Evolutionary conservation across 2,113 vertebrate genomes (phyloP).

Genomic region (Zosterops japonicus): DNA sequence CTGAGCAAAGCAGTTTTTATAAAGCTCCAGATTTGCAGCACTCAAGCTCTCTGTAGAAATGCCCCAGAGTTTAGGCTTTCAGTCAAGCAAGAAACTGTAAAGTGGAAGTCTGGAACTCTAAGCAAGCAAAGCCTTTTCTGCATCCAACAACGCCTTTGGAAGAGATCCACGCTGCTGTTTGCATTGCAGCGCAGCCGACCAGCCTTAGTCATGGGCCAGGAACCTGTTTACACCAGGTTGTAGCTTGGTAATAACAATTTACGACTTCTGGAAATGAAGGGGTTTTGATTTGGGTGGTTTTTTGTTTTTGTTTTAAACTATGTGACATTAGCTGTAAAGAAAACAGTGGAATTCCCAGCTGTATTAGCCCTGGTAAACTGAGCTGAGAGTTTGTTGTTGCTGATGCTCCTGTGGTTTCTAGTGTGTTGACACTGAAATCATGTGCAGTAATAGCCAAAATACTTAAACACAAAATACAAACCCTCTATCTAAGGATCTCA

Average conservation of each 20-base stretch:
- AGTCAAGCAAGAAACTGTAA: not conserved
- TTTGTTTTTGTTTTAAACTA: not conserved
- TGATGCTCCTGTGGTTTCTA: not conserved
- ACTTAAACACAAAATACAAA: not conserved
- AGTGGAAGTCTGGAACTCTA: not conserved
- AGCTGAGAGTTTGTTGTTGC: not conserved
- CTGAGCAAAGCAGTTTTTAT: not conserved
- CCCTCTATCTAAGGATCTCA: not conserved
- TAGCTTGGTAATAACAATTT: not conserved
- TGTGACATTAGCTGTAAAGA: constrained; percentile 7
- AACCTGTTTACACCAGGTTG: constrained; percentile 18
- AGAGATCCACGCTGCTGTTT: not conserved
- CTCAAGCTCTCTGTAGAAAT: not conserved
- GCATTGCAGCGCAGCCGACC: not conserved
- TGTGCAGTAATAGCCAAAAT: not conserved
- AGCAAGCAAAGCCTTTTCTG: not conserved
- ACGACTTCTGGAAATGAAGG: constrained; percentile 15
- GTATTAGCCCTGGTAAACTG: not conserved
- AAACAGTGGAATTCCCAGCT: constrained; percentile 2
- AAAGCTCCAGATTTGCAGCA: not conserved
- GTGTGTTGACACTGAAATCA: constrained; percentile 13
- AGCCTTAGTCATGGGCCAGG: constrained; percentile 18
- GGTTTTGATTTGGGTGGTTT: not conserved
- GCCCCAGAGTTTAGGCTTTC: not conserved
- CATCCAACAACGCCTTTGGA: not conserved